A percentile compares a stretch with the other conserved stretches of the same genome.
Evolutionary conservation across 1,140 invertebrate genomes (phyloP).

Genomic region (Brachionus paranguensis): DNA sequence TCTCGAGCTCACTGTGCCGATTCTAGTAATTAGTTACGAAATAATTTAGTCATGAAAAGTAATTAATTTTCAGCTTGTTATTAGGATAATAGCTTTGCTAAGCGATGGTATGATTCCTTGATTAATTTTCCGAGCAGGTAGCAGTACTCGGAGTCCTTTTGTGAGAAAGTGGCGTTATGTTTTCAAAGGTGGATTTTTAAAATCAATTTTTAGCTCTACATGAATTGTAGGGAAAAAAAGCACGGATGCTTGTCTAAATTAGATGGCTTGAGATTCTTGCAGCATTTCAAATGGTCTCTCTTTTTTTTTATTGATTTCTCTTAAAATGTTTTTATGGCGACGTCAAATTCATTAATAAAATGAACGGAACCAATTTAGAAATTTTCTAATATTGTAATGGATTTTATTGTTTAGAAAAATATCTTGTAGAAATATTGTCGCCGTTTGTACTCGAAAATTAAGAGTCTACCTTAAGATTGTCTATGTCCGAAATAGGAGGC

Average conservation of each 20-base stretch:
- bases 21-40: not conserved
- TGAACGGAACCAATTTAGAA: slow-evolving; percentile 32
- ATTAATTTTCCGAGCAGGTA: not conserved
- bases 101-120: not conserved
- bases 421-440: not conserved
- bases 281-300: not conserved
- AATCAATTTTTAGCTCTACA: slow-evolving; percentile 29
- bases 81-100: slow-evolving; percentile 13
- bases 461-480: not conserved
- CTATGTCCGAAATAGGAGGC: not conserved
- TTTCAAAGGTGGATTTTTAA: not conserved
- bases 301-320: not conserved
- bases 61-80: slow-evolving; percentile 13
- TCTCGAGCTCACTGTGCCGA: not conserved
- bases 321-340: not conserved
- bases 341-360: slow-evolving; percentile 14
- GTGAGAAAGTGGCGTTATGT: not conserved
- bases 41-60: slow-evolving; percentile 4
- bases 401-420: not conserved
- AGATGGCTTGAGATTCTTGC: not conserved
- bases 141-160: not conserved
- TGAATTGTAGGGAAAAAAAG: slow-evolving; percentile 18
- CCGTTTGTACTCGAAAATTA: slow-evolving; percentile 28
- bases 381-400: slow-evolving; percentile 23
- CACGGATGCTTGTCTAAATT: slow-evolving; percentile 23